phyloP scores from a whole-genome alignment of 2,113 vertebrate genomes.

The human (Homo sapiens) region DNA sequence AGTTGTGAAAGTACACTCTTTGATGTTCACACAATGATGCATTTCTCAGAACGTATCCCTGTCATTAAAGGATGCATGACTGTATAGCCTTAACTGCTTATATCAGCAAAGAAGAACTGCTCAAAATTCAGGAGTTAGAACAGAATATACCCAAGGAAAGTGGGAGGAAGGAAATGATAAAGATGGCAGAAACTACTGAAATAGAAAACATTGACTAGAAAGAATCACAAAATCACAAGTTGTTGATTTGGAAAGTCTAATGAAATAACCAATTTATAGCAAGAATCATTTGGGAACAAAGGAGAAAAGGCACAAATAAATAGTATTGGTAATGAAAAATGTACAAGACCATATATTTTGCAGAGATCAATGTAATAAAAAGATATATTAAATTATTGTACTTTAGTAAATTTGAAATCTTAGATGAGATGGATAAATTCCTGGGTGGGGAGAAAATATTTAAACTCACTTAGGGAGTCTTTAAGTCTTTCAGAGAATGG shows the following conservation, averaged over 20 bases:
- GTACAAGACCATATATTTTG: neutral
- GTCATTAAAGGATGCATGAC: neutral
- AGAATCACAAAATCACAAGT: neutral
- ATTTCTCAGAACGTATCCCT: neutral
- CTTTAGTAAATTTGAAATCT: neutral
- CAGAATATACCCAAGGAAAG: neutral
- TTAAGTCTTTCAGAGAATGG: neutral
- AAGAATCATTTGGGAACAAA: conserved; percentile 13
- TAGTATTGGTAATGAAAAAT: neutral
- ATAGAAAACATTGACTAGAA: neutral
- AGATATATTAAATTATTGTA: neutral
- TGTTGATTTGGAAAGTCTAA: neutral
- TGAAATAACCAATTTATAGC: neutral
- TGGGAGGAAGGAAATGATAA: neutral
- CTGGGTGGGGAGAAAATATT: neutral
- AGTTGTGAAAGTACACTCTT: neutral
- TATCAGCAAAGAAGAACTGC: neutral
- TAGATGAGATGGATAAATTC: neutral
- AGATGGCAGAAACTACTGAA: neutral
- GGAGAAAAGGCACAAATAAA: neutral
- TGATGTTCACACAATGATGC: neutral
- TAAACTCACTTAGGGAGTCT: neutral
- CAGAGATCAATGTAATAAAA: neutral
- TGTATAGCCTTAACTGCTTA: neutral
- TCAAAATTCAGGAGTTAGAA: neutral